Conservation (phyloP, 2,113 vertebrate species). For the Talpa occidentalis region DNA sequence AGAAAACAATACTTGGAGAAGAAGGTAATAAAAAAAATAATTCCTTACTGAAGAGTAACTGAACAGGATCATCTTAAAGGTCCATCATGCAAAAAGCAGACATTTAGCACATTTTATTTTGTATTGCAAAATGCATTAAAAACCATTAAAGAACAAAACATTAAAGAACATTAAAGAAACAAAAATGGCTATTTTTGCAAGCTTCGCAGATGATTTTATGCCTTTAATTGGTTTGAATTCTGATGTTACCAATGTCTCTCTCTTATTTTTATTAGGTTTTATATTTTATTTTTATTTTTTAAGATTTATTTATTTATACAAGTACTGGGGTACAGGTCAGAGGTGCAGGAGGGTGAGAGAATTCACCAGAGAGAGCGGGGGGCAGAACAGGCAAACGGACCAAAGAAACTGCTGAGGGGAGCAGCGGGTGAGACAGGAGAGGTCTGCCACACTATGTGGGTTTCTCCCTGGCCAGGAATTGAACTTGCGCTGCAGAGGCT, state of each 20-base stretch:
- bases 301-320: too few relatives aligned
- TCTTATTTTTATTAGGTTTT: too few relatives aligned
- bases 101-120: background rate
- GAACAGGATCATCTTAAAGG: background rate
- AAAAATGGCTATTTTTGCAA: background rate
- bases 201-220: background rate
- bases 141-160: background rate
- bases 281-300: too few relatives aligned
- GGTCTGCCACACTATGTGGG: too few relatives aligned
- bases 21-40: background rate
- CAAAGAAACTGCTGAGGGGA: too few relatives aligned
- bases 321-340: too few relatives aligned
- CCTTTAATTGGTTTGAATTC: conserved; percentile 34
- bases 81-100: background rate
- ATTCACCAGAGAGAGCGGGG: too few relatives aligned
- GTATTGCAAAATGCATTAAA: background rate
- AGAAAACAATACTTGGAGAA: background rate
- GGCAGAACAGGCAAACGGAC: too few relatives aligned
- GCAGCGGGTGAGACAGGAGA: too few relatives aligned
- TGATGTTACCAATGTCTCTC: background rate
- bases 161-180: background rate
- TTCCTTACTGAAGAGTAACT: background rate
- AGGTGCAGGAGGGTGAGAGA: too few relatives aligned
- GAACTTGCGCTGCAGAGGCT: too few relatives aligned
- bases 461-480: too few relatives aligned